Base-by-base conservation (phyloP, 2,113 vertebrate species). In the Picathartes gymnocephalus region DNA sequence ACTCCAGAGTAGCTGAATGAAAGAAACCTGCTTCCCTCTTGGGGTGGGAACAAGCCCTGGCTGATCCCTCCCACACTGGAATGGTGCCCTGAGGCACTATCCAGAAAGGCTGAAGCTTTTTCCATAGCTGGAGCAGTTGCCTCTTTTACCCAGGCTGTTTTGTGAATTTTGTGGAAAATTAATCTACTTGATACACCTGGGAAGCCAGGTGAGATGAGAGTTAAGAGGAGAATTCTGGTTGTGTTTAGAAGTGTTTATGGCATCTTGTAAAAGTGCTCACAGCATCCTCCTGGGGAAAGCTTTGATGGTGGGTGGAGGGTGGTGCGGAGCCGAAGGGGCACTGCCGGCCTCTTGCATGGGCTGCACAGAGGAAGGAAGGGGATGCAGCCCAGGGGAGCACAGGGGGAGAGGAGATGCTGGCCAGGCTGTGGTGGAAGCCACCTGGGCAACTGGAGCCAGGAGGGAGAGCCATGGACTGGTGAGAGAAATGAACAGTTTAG, bases 91-190 rank as follows among this genome's bases (percentile, higher is more conserved):
- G 2, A 4, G 51, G 39, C 16, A 53, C 74, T 23, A 9, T 27
- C 42, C 48, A 48, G 47, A 42, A 62, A 37, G 18, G 35, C 42
- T 40, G 47, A 66, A 37, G 47, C 11, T 13, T 74, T 65, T 61
- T 3, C 10, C 0, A 0, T 12, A 31, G 15, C 42, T 70, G 74
- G 37, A 73, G 15, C 25, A 4, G 5, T 61, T 33, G 19, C 53
- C 9, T 64, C 10, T 48, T 81, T 81, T 56, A 88, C 11, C 44
- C 23, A 69, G 28, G 30, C n/a, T 79, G 11, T 2, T 64, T 21
- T 11, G 25, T 47, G 17, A 20, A 27, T 56, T 86, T 37, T 65
- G 27, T 72, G 78, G 72, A 40, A 51, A 35, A 7, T 45, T 79
- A 10, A 7, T 48, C 8, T 18, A 16, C 50, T 58, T 30, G 79